phyloP scores from a whole-genome alignment of 2,888 invertebrate species.

The Nomada fucata region DNA sequence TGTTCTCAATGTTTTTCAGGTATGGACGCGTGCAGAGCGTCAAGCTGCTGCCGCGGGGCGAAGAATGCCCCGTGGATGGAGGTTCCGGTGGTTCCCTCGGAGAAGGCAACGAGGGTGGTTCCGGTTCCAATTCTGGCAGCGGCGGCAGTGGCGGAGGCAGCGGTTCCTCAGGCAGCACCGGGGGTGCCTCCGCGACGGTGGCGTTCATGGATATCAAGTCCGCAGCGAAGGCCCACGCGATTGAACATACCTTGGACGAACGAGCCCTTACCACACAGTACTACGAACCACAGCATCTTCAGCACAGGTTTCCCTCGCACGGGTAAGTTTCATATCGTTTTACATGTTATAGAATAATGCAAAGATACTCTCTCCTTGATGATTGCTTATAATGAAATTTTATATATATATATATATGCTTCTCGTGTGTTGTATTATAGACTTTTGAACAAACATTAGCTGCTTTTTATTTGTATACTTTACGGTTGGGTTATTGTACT shows the following conservation, averaged over 20 bases:
- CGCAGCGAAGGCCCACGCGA: constrained; percentile 96
- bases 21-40: constrained; percentile 99
- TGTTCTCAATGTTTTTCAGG: constrained; percentile 86
- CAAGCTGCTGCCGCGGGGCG: constrained; percentile 91
- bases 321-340: constrained; percentile 82
- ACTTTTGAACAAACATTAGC: background rate
- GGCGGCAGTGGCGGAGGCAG: constrained; percentile 81
- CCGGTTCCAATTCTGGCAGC: constrained; percentile 78
- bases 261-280: constrained; percentile 95
- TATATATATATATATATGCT: background rate
- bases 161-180: constrained; percentile 86
- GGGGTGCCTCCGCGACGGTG: constrained; percentile 93
- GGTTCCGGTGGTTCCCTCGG: constrained; percentile 85
- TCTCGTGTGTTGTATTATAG: too few relatives aligned
- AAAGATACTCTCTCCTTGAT: background rate
- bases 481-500: background rate
- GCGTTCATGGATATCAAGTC: constrained; percentile 99
- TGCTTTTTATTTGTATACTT: background rate
- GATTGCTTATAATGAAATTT: background rate
- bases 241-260: constrained; percentile 95
- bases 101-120: constrained; percentile 83
- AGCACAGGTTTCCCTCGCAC: constrained; percentile 85
- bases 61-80: constrained; percentile 84
- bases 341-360: background rate
- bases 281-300: constrained; percentile 90